These are phyloP conservation scores for Melanotaenia parkinsoni DNA, from an alignment of 2,797 vertebrate genomes.

Conservation along the genomic window DNA sequence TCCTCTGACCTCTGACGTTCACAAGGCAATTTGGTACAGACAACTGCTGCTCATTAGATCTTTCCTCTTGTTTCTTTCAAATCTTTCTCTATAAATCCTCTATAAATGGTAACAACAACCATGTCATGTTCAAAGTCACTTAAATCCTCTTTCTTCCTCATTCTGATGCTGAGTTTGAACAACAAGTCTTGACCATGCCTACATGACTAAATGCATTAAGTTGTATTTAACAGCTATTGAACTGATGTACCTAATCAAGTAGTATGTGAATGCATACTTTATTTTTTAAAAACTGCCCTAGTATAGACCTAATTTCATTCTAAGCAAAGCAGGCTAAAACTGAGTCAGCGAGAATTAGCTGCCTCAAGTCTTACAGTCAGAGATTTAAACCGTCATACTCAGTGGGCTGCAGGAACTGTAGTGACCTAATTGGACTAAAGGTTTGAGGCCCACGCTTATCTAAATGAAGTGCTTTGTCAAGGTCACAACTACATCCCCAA, in stretches of 20 bases:
- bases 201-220: no score
- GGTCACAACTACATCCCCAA: constrained; percentile 62
- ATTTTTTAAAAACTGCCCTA: neutral
- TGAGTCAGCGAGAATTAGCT: constrained; percentile 15
- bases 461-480: constrained; percentile 72
- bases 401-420: constrained; percentile 34
- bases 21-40: no score
- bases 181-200: no score
- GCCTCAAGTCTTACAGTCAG: constrained; percentile 39
- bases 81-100: no score
- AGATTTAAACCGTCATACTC: constrained; percentile 54
- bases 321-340: constrained; percentile 2
- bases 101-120: no score
- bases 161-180: no score
- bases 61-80: no score
- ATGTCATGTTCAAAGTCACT: no score
- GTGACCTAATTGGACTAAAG: constrained; percentile 64
- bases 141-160: no score
- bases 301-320: constrained; percentile 13
- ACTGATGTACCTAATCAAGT: neutral
- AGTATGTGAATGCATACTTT: neutral
- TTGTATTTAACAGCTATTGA: no score
- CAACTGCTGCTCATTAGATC: no score
- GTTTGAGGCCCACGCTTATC: constrained; percentile 63
- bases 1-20: no score